phyloP scores from a whole-genome alignment of 2,797 vertebrate genomes.

The Cyclopterus lumpus region DNA sequence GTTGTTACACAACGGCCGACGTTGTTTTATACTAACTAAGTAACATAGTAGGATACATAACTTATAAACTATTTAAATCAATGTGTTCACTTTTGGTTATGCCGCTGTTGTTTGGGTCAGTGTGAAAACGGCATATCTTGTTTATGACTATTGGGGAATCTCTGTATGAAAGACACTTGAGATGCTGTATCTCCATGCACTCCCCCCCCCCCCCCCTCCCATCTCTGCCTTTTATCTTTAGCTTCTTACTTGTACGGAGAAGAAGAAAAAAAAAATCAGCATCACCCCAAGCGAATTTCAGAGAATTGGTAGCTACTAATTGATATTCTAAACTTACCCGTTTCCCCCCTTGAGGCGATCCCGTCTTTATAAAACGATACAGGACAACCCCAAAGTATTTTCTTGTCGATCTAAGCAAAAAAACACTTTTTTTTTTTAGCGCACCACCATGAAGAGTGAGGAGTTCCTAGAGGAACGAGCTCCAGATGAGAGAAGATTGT shows the following conservation, averaged over 20 bases:
- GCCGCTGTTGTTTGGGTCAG: neutral
- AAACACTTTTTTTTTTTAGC: no score
- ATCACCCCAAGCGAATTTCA: slow-evolving; percentile 55
- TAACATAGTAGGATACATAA: neutral
- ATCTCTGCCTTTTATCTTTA: slow-evolving; percentile 58
- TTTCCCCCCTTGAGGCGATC: slow-evolving; percentile 65
- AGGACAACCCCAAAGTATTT: slow-evolving; percentile 68
- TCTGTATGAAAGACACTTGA: neutral
- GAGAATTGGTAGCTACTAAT: slow-evolving; percentile 77
- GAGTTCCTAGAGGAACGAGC: slow-evolving; percentile 52
- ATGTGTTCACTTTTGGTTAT: no score
- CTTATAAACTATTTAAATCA: no score
- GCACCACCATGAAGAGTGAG: slow-evolving; percentile 27
- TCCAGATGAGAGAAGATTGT: slow-evolving; percentile 18
- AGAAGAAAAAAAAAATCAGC: slow-evolving; percentile 25
- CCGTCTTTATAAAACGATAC: slow-evolving; percentile 71
- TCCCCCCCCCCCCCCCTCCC: slow-evolving; percentile 1
- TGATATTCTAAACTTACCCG: slow-evolving; percentile 81
- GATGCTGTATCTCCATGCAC: slow-evolving; percentile 18
- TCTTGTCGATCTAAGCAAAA: slow-evolving; percentile 78
- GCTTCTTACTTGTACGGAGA: slow-evolving; percentile 42
- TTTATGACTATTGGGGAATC: neutral
- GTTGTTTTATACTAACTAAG: neutral
- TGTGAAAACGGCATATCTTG: neutral
- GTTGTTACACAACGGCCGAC: slow-evolving; percentile 26